These are phyloP conservation scores for Urocyon cinereoargenteus DNA, from an alignment of 2,797 vertebrate genomes.

Conservation along the genomic window DNA sequence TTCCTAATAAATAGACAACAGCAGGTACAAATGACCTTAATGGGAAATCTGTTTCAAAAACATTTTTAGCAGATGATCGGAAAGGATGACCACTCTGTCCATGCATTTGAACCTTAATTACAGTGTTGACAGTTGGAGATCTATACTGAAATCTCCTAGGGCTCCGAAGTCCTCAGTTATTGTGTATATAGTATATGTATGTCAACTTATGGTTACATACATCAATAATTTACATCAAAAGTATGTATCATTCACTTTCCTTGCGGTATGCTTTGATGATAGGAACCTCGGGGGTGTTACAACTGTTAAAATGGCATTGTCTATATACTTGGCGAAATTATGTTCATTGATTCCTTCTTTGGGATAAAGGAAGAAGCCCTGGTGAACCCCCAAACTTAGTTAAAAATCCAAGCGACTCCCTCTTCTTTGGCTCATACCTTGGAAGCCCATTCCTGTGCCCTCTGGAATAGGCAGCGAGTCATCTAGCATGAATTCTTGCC, in stretches of 20 bases:
- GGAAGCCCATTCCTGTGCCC: not conserved
- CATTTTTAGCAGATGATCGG: slow-evolving; percentile 85
- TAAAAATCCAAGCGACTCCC: slow-evolving; percentile 44
- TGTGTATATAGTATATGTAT: slow-evolving; percentile 61
- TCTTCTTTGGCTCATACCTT: not conserved
- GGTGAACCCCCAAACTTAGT: slow-evolving; percentile 8
- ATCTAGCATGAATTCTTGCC: slow-evolving; percentile 54
- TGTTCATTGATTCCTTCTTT: slow-evolving; percentile 54
- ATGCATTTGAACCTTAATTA: slow-evolving; percentile 64
- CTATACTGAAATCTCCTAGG: slow-evolving; percentile 65
- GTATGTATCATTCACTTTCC: slow-evolving; percentile 64
- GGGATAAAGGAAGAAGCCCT: slow-evolving; percentile 48
- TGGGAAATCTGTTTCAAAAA: slow-evolving; percentile 84
- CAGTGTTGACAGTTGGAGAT: slow-evolving; percentile 76
- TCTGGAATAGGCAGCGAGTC: slow-evolving; percentile 60
- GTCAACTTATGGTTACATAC: slow-evolving; percentile 73
- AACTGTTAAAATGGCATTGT: slow-evolving; percentile 48
- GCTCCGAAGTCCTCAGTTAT: slow-evolving; percentile 46
- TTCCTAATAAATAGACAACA: slow-evolving; percentile 82
- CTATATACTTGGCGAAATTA: slow-evolving; percentile 50
- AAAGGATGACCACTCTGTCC: slow-evolving; percentile 86
- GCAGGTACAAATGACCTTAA: slow-evolving; percentile 86
- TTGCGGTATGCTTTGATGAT: slow-evolving; percentile 59
- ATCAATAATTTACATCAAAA: slow-evolving; percentile 22
- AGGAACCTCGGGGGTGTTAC: slow-evolving; percentile 55